Conservation (phyloP, 2,888 invertebrate species). For the Tinea semifulvella region DNA sequence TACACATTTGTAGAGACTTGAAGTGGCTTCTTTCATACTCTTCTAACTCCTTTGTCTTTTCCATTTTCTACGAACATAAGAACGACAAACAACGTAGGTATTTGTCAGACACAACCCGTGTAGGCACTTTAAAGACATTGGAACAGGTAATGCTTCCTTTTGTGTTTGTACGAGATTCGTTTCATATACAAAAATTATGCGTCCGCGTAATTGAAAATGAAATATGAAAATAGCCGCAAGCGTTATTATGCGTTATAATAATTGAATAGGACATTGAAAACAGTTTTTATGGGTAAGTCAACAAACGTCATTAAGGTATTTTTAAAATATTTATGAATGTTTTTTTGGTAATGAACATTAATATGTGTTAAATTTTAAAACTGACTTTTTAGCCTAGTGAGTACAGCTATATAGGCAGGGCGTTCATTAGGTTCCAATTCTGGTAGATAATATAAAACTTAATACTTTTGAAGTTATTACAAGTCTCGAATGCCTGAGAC, state of each 20-base stretch:
- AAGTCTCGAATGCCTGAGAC: no score
- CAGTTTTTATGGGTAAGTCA: background rate
- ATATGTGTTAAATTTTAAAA: no score
- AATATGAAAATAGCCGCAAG: conserved; percentile 33
- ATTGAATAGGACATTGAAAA: conserved; percentile 30
- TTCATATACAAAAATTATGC: conserved; percentile 52
- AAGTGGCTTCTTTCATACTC: conserved; percentile 36
- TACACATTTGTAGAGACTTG: conserved; percentile 1
- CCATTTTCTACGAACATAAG: conserved; percentile 39
- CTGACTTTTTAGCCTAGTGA: no score
- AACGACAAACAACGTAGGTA: conserved; percentile 44
- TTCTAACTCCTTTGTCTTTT: conserved; percentile 36
- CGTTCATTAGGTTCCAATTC: no score
- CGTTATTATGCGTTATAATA: conserved; percentile 34
- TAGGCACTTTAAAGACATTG: conserved; percentile 44
- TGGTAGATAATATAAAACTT: no score
- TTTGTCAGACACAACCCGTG: conserved; percentile 44
- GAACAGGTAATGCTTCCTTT: conserved; percentile 37
- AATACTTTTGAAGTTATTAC: no score
- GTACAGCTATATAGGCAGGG: no score
- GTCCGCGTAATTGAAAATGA: conserved; percentile 39
- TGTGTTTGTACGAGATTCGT: conserved; percentile 42
- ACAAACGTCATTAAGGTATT: background rate
- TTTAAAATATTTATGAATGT: background rate
- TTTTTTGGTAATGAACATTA: no score